Conservation (phyloP, 92 coral and sea anemone genomes). For the Siderastrea radians region DNA sequence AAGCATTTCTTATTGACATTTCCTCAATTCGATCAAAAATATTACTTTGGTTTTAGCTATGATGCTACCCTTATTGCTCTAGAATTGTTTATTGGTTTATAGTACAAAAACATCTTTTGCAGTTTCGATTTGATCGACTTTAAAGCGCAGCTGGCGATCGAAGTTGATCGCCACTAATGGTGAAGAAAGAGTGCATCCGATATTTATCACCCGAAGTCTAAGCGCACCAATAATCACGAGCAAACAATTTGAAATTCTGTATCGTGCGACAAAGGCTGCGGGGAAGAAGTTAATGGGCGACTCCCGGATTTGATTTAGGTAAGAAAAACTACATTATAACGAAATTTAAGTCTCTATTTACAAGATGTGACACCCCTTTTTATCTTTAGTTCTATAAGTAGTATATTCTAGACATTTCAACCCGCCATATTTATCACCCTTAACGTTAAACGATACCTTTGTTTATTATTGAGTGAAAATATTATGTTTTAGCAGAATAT, state of each 20-base stretch:
- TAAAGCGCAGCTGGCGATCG: neutral
- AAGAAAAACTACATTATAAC: neutral
- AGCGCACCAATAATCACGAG: neutral
- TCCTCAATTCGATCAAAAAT: constrained; percentile 3
- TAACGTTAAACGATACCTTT: neutral
- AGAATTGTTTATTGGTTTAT: neutral
- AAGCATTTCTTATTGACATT: constrained; percentile 1
- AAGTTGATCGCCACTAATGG: neutral
- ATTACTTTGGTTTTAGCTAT: neutral
- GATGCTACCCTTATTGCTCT: neutral
- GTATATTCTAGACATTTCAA: neutral
- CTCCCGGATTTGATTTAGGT: constrained; percentile 16
- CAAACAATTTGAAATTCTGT: constrained; percentile 29
- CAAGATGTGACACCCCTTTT: neutral
- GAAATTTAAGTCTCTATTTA: neutral
- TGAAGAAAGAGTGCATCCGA: neutral
- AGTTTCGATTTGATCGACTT: neutral
- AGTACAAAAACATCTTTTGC: neutral
- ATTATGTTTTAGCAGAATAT: neutral
- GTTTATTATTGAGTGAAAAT: neutral
- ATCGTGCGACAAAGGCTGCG: constrained; percentile 14
- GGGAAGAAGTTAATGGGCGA: neutral
- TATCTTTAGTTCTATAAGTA: neutral
- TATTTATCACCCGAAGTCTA: neutral
- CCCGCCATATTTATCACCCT: neutral